Conservation (phyloP, 2,797 vertebrate species). For the Hozukius guyotensis region DNA sequence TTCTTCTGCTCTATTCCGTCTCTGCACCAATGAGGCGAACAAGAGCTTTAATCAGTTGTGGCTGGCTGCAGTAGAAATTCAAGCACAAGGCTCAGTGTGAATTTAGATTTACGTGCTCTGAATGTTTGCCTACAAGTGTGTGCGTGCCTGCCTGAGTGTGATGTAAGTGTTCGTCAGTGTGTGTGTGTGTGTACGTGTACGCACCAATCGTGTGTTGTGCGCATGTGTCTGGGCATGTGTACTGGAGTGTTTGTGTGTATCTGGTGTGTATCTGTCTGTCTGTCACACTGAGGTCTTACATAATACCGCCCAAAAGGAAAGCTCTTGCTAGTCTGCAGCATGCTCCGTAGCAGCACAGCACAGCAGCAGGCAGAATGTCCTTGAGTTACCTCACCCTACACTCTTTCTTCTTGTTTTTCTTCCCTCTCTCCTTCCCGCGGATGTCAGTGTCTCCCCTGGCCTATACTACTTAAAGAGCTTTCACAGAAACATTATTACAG, state of each 20-base stretch:
- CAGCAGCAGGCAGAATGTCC: slow-evolving; percentile 79
- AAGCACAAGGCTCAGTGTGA: slow-evolving; percentile 57
- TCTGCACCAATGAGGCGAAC: slow-evolving; percentile 51
- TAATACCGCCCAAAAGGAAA: slow-evolving; percentile 77
- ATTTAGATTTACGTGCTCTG: slow-evolving; percentile 66
- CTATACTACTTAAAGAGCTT: slow-evolving; percentile 51
- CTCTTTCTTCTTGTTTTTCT: slow-evolving; percentile 47
- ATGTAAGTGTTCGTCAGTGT: slow-evolving; percentile 4
- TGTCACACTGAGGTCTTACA: slow-evolving; percentile 77
- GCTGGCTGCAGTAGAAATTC: slow-evolving; percentile 68
- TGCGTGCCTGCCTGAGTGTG: neutral
- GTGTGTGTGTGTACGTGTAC: neutral
- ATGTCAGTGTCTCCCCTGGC: slow-evolving; percentile 59
- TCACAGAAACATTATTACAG: slow-evolving; percentile 49
- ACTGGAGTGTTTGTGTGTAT: neutral
- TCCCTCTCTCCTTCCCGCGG: slow-evolving; percentile 27
- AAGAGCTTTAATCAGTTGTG: slow-evolving; percentile 55
- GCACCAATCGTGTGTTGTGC: slow-evolving; percentile 5
- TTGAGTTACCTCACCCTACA: slow-evolving; percentile 77
- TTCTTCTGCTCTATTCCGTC: neutral
- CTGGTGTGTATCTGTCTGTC: slow-evolving; percentile 58
- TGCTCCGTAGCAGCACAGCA: slow-evolving; percentile 73
- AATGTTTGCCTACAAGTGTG: slow-evolving; percentile 56
- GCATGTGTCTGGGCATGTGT: slow-evolving; percentile 31
- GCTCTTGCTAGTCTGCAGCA: slow-evolving; percentile 80